Conservation (phyloP, 2,888 invertebrate species). For the Phlogophora meticulosa region DNA sequence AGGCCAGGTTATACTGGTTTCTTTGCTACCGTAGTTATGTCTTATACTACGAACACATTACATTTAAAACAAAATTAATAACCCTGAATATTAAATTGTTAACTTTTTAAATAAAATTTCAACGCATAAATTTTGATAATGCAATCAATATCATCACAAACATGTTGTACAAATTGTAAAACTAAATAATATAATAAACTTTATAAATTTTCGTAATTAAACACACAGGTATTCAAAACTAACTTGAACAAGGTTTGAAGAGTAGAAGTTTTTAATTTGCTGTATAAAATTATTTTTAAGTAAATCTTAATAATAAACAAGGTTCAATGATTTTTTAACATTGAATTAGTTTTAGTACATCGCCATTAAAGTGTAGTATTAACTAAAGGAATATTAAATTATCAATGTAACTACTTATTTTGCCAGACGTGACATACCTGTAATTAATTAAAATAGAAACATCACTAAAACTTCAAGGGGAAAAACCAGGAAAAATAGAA, state of each 20-base stretch:
- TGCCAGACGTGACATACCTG: neutral
- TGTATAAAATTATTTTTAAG: neutral
- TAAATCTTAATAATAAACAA: slow-evolving; percentile 10
- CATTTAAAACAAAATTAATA: neutral
- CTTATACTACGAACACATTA: neutral
- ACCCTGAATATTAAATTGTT: neutral
- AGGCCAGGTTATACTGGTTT: no score
- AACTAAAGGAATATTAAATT: neutral
- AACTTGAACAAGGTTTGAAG: slow-evolving; percentile 20
- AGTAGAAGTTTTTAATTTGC: slow-evolving; percentile 13
- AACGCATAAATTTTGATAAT: slow-evolving; percentile 8
- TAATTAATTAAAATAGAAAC: neutral
- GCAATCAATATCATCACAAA: slow-evolving; percentile 34
- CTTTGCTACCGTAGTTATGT: no score
- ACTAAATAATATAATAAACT: slow-evolving; percentile 28
- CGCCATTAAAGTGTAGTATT: neutral
- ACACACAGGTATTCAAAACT: slow-evolving; percentile 60
- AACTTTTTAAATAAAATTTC: slow-evolving; percentile 13
- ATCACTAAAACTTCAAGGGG: no score
- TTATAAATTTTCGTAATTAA: slow-evolving; percentile 55
- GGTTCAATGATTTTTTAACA: neutral
- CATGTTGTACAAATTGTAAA: slow-evolving; percentile 18
- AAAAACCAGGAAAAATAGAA: no score
- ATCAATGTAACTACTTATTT: neutral
- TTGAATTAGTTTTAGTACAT: neutral